These are phyloP conservation scores for Esox lucius DNA, from an alignment of 2,797 vertebrate species.

Conservation along the genomic window DNA sequence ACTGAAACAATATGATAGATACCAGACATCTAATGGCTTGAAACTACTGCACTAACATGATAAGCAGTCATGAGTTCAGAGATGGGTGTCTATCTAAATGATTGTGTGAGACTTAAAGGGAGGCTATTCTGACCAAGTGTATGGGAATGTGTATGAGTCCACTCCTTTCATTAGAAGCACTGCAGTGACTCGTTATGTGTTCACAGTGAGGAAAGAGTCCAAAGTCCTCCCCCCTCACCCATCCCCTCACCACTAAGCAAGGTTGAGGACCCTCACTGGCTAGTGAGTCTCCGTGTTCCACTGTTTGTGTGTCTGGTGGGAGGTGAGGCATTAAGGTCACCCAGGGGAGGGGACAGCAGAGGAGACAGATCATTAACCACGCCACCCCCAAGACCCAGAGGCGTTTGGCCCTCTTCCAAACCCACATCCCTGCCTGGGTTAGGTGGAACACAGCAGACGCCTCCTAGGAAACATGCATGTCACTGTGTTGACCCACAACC, in stretches of 20 bases:
- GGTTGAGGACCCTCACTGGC: constrained; percentile 1
- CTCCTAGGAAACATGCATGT: background rate
- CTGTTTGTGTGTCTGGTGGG: constrained; percentile 3
- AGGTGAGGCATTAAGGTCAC: constrained; percentile 16
- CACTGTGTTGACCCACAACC: background rate
- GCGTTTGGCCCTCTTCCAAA: constrained; percentile 49
- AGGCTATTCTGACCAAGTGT: background rate
- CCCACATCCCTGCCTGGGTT: constrained; percentile 42
- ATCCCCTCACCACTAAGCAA: background rate
- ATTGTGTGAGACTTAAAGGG: background rate
- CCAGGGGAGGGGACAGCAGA: background rate
- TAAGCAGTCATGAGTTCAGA: constrained; percentile 13
- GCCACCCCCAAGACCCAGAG: constrained; percentile 27
- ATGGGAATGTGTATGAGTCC: background rate
- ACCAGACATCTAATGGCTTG: constrained; percentile 20
- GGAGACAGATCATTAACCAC: constrained; percentile 48
- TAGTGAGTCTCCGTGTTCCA: constrained; percentile 5
- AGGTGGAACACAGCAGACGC: constrained; percentile 25
- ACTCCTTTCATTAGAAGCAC: background rate
- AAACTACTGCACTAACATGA: constrained; percentile 23
- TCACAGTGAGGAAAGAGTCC: constrained; percentile 22
- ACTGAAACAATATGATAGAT: constrained; percentile 23
- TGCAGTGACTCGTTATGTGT: constrained; percentile 36
- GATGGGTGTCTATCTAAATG: background rate
- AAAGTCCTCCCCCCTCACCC: constrained; percentile 30